A percentile compares a stretch with the other conserved stretches of the same genome.
These are phyloP conservation scores for Ephialtes manifestator DNA, from an alignment of 2,888 invertebrate species.

Conservation along the genomic window DNA sequence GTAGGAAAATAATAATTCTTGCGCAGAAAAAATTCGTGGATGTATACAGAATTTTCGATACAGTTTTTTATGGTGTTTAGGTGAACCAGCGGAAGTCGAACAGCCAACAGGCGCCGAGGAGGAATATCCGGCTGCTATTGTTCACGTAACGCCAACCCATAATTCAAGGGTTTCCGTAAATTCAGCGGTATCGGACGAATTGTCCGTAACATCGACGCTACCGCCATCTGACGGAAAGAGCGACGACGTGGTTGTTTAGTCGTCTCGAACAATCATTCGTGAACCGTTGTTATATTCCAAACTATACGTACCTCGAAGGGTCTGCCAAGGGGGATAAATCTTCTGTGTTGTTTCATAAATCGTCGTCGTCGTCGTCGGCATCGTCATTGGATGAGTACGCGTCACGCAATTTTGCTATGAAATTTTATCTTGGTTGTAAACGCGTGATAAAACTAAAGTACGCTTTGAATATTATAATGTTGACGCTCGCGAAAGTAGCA, in stretches of 20 bases:
- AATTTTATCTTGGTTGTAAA: slow-evolving; percentile 21
- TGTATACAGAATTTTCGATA: too few relatives aligned
- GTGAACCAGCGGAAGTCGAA: slow-evolving; percentile 80
- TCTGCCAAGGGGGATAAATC: slow-evolving; percentile 19
- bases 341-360: slow-evolving; percentile 7
- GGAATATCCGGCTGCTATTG: slow-evolving; percentile 75
- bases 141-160: slow-evolving; percentile 70
- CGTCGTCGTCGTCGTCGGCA: slow-evolving; percentile 22
- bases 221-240: slow-evolving; percentile 47
- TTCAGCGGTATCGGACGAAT: slow-evolving; percentile 58
- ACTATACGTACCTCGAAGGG: slow-evolving; percentile 35
- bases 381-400: slow-evolving; percentile 8
- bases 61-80: slow-evolving; percentile 69
- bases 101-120: slow-evolving; percentile 78
- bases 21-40: too few relatives aligned
- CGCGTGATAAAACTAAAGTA: slow-evolving; percentile 4
- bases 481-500: slow-evolving; percentile 38
- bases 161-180: slow-evolving; percentile 59
- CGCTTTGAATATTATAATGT: slow-evolving; percentile 18
- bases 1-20: too few relatives aligned
- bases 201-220: slow-evolving; percentile 43
- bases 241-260: slow-evolving; percentile 75
- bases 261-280: slow-evolving; percentile 5
- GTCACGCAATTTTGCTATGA: slow-evolving; percentile 34
- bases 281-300: slow-evolving; percentile 33